A percentile compares a stretch with the other conserved stretches of the same genome.
Evolutionary conservation across 2,113 vertebrate species (phyloP).

Genomic region (Motacilla alba): DNA sequence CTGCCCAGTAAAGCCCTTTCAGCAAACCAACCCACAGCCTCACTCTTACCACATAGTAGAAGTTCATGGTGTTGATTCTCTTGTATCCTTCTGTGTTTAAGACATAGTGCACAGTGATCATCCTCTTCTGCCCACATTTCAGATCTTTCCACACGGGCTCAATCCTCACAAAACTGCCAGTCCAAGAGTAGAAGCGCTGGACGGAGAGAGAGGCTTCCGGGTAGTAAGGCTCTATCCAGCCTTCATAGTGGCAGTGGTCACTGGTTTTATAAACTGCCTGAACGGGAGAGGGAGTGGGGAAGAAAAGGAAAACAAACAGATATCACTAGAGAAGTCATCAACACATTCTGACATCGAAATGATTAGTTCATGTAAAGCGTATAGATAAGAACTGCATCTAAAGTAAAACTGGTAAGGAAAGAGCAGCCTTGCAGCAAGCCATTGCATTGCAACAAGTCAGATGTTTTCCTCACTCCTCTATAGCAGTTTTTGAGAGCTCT

Average conservation of each 20-base stretch:
- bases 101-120: slow-evolving; percentile 46
- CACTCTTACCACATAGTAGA: slow-evolving; percentile 55
- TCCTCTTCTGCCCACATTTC: slow-evolving; percentile 21
- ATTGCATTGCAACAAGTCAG: neutral
- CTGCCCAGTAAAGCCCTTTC: neutral
- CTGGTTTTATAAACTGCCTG: slow-evolving; percentile 55
- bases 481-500: neutral
- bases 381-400: neutral
- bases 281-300: neutral
- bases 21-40: neutral
- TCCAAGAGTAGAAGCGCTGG: slow-evolving; percentile 62
- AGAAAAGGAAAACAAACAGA: neutral
- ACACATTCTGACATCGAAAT: neutral
- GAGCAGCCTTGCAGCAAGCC: neutral
- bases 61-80: neutral
- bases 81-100: slow-evolving; percentile 27
- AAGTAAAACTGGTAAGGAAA: neutral
- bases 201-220: neutral
- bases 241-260: slow-evolving; percentile 48
- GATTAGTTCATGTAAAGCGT: neutral
- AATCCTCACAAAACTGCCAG: slow-evolving; percentile 64
- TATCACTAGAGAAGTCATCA: neutral
- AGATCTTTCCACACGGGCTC: slow-evolving; percentile 24
- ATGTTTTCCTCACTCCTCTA: neutral
- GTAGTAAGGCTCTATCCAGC: slow-evolving; percentile 61